Base-by-base conservation (phyloP, 2,113 vertebrate species). In the Argyrosomus japonicus region DNA sequence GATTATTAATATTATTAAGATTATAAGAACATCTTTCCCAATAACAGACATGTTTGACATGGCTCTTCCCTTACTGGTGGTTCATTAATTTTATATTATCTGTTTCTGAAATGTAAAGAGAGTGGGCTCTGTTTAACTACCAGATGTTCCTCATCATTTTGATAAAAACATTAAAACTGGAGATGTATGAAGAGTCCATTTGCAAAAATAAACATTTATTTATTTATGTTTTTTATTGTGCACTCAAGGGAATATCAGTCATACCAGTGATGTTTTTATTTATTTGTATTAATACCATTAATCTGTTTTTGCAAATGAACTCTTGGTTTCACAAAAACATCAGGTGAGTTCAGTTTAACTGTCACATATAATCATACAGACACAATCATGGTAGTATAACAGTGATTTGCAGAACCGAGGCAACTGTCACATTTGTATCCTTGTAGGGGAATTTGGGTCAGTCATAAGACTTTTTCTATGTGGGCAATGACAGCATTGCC, bases 391-490 rank as follows among this genome's bases (percentile, higher is more conserved):
- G 40, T 19, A 2, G 15, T 40, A 40, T n/a, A 36, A 36, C 8
- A 23, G 18, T 47, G 23, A n/a, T 23, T 63, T 45, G 32, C 63
- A 23, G 23, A 71, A 32, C 29, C 0, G 21, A 56, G 6, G 21
- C 12, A n/a, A 64, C 40, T 40, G 54, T 10, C 27, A 87, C 72
- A 53, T 67, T 58, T 47, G 36, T 3, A 11, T 29, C 53, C 51
- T 5, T 56, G 65, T 29, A 14, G 27, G 21, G 25, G 48, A 70
- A 83, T 68, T n/a, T 83, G n/a, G 53, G 75, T 78, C 87, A 88
- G 64, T 84, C 75, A 82, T 47, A 73, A 79, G 81, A 83, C 43
- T 75, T 4, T 58, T 48, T 0, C 70, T 65, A n/a, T 60, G 21
- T 45, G 23, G 11, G 17, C 21, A 54, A 72, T 11, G 65, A 23